A percentile compares a stretch with the other conserved stretches of the same genome.
Conservation (phyloP, 2,888 invertebrate species). For the Chironomus tentans region DNA sequence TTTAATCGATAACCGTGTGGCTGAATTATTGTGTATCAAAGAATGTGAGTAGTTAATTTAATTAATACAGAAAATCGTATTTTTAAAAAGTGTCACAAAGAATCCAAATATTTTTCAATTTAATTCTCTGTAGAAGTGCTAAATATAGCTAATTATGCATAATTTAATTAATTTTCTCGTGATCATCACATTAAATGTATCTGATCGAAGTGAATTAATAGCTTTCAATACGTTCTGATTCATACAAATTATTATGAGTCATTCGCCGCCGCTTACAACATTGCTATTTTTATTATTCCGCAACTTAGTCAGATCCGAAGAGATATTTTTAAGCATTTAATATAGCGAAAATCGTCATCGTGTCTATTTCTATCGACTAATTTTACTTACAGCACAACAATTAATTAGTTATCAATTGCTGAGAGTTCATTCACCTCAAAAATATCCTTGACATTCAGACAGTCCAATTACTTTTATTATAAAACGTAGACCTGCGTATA, state of each 20-base stretch:
- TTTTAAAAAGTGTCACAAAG: not conserved
- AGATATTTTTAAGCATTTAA: not conserved
- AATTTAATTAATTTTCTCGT: not conserved
- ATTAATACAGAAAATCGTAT: not conserved
- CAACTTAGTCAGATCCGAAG: not conserved
- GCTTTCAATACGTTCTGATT: not conserved
- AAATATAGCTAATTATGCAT: not conserved
- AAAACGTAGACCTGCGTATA: not conserved
- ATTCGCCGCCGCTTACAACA: constrained; percentile 9
- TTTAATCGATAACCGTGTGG: not conserved
- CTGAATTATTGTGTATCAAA: not conserved
- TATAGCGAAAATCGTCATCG: no score
- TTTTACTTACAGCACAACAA: not conserved
- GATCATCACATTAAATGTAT: not conserved
- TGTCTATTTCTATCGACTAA: no score
- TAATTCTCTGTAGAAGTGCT: not conserved
- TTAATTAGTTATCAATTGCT: not conserved
- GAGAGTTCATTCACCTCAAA: not conserved
- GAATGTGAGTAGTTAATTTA: not conserved
- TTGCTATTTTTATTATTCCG: not conserved
- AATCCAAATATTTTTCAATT: not conserved
- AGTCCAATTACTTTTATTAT: not conserved
- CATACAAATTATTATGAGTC: constrained; percentile 1
- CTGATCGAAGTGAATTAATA: not conserved
- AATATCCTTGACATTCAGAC: constrained; percentile 25